phyloP scores from a whole-genome alignment of 2,113 vertebrate genomes.

The Cepphus grylle region DNA sequence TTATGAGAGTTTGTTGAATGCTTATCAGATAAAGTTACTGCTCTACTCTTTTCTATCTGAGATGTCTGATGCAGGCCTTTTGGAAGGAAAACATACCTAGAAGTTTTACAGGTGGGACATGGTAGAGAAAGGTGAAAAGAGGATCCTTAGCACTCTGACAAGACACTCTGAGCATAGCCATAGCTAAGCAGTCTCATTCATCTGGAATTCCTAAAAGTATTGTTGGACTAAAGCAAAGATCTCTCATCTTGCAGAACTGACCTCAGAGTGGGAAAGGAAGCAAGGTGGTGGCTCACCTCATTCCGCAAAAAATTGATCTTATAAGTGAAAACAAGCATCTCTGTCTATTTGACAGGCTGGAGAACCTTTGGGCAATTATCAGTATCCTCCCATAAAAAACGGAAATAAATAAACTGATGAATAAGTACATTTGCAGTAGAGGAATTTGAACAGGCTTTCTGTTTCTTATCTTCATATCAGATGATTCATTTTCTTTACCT shows the following conservation, averaged over 20 bases:
- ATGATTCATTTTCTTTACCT: background rate
- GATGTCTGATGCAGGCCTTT: background rate
- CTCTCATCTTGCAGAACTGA: background rate
- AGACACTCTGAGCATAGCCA: background rate
- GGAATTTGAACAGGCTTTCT: background rate
- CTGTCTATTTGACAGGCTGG: background rate
- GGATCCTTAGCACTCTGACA: background rate
- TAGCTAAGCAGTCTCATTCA: background rate
- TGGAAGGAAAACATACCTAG: background rate
- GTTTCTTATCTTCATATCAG: background rate
- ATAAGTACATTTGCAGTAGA: background rate
- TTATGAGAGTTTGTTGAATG: background rate
- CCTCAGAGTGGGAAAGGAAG: background rate
- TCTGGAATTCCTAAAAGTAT: background rate
- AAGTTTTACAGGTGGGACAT: background rate
- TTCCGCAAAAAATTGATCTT: background rate
- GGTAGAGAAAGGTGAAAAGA: background rate
- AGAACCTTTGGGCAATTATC: background rate
- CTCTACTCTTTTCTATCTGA: background rate
- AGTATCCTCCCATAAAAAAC: background rate
- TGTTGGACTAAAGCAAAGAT: background rate
- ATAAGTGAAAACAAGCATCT: background rate
- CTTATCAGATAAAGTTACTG: background rate
- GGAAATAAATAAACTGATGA: background rate
- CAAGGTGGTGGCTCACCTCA: background rate